phyloP scores from a whole-genome alignment of 1,140 invertebrate species.

The Delia radicum region DNA sequence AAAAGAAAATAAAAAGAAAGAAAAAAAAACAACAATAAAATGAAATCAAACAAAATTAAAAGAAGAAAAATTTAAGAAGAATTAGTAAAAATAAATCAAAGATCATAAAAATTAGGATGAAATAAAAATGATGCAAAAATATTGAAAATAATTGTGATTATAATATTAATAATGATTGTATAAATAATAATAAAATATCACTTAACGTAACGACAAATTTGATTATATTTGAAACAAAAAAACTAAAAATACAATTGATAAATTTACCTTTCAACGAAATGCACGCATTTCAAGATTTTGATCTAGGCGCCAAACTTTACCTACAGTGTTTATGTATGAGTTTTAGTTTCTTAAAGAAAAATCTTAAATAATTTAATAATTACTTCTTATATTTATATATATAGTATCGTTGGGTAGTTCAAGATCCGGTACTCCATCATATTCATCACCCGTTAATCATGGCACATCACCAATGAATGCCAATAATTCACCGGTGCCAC shows the following conservation, averaged over 20 bases:
- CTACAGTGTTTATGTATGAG: constrained; percentile 54
- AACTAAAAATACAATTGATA: too few species aligned
- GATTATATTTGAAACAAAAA: neutral
- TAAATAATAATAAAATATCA: neutral
- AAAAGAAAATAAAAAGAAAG: neutral
- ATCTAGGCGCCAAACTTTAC: constrained; percentile 52
- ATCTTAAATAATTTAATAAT: neutral
- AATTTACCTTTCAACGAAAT: too few species aligned
- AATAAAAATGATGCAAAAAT: neutral
- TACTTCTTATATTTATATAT: constrained; percentile 26
- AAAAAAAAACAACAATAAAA: neutral
- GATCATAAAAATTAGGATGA: too few species aligned
- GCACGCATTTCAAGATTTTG: constrained; percentile 51
- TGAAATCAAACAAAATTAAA: neutral
- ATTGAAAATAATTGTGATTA: neutral
- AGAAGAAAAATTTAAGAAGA: neutral
- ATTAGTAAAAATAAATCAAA: neutral
- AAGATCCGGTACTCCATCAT: constrained; percentile 83
- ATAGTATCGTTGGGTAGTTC: constrained; percentile 89
- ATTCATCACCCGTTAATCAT: constrained; percentile 75
- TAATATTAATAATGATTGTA: neutral
- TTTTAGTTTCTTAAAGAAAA: neutral
- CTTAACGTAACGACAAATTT: neutral
- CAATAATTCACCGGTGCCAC: constrained; percentile 68
- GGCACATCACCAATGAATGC: constrained; percentile 64